phyloP scores from a whole-genome alignment of 92 coral and sea anemone species.

The Heteractis magnifica region DNA sequence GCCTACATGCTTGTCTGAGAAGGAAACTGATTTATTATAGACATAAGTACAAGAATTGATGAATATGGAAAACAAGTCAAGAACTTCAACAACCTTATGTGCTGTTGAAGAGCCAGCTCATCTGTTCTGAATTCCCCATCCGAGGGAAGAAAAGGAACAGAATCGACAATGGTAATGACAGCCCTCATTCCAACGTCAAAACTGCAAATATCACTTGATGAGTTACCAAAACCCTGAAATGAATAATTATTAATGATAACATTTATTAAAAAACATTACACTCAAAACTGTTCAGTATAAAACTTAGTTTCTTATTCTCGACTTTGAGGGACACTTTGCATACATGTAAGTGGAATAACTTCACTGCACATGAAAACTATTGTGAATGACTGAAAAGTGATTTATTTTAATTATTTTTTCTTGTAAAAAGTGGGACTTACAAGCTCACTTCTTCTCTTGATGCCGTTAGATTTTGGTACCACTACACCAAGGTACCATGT shows the following conservation, averaged over 20 bases:
- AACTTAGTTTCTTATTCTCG: too few species aligned
- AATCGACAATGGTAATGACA: background rate
- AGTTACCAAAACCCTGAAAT: conserved; percentile 27
- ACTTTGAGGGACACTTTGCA: too few species aligned
- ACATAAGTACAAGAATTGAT: background rate
- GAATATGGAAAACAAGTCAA: background rate
- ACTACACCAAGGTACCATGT: conserved; percentile 52
- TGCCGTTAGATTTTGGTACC: conserved; percentile 33
- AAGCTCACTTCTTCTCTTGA: conserved; percentile 47
- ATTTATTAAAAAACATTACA: too few species aligned
- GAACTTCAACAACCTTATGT: background rate
- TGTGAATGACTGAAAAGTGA: too few species aligned
- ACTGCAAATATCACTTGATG: conserved; percentile 5
- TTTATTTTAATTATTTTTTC: too few species aligned
- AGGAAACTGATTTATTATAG: too few species aligned
- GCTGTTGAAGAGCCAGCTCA: background rate
- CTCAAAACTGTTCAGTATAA: too few species aligned
- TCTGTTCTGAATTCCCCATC: conserved; percentile 1
- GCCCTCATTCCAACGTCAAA: conserved; percentile 11
- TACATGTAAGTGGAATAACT: too few species aligned
- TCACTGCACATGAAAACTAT: too few species aligned
- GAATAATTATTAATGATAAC: background rate
- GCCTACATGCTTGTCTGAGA: too few species aligned
- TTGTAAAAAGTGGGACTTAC: background rate
- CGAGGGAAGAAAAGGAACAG: conserved; percentile 12